Percentiles rank a stretch among this genome's conserved stretches.
phyloP scores from a whole-genome alignment of 37 sponge, comb jelly and placozoan species.

The Diacarnus erythraeanus region DNA sequence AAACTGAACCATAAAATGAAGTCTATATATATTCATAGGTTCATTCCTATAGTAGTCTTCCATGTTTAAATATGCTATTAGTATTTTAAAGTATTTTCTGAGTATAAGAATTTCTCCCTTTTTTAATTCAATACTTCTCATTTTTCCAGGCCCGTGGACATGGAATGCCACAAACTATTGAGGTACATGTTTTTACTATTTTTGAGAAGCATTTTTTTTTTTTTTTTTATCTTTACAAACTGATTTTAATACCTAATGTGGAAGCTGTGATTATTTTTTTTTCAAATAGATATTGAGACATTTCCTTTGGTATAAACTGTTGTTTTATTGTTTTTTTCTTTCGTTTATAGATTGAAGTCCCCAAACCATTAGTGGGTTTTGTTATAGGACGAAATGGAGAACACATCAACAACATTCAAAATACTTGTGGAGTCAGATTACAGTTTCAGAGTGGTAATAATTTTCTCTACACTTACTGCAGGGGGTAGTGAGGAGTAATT shows the following conservation, averaged over 20 bases:
- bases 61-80: too few relatives aligned
- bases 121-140: not conserved
- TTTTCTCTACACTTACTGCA: not conserved
- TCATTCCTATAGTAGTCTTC: not conserved
- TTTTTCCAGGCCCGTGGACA: slow-evolving; percentile 48
- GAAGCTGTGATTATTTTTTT: too few relatives aligned
- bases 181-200: slow-evolving; percentile 1
- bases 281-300: too few relatives aligned
- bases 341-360: slow-evolving; percentile 76
- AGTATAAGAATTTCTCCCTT: too few relatives aligned
- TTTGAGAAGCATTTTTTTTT: not conserved
- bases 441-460: slow-evolving; percentile 84
- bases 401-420: slow-evolving; percentile 89
- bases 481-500: too few relatives aligned
- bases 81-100: too few relatives aligned
- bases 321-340: not conserved
- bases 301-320: too few relatives aligned
- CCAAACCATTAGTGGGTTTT: slow-evolving; percentile 83
- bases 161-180: slow-evolving; percentile 44
- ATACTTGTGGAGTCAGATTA: slow-evolving; percentile 74
- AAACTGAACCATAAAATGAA: not conserved
- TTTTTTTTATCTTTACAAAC: not conserved
- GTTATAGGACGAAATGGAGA: slow-evolving; percentile 92
- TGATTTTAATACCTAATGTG: too few relatives aligned
- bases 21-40: not conserved